phyloP scores from a whole-genome alignment of 2,797 vertebrate species.

The Chrysocyon brachyurus region DNA sequence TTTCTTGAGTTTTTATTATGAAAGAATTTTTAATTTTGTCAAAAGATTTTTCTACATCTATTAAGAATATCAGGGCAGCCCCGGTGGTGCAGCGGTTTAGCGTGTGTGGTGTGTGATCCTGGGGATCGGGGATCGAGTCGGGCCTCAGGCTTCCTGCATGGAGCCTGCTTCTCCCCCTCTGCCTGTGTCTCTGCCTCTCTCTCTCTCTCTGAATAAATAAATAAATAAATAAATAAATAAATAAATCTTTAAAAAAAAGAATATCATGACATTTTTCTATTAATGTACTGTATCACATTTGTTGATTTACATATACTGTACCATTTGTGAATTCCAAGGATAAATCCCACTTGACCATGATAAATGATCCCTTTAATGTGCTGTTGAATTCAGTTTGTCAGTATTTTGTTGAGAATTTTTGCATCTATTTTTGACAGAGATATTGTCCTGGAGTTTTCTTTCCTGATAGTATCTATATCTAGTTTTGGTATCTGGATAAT shows the following conservation, averaged over 20 bases:
- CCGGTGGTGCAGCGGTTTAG: too few relatives aligned
- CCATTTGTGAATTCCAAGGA: not conserved
- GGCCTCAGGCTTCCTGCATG: too few relatives aligned
- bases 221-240: too few relatives aligned
- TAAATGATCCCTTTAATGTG: not conserved
- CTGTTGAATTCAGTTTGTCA: not conserved
- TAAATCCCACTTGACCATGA: not conserved
- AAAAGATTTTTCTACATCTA: not conserved
- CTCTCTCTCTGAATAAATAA: too few relatives aligned
- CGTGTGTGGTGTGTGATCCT: too few relatives aligned
- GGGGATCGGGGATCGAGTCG: too few relatives aligned
- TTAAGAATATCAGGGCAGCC: too few relatives aligned
- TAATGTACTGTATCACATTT: not conserved
- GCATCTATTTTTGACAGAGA: not conserved
- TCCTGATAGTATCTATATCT: not conserved
- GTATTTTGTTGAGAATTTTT: not conserved
- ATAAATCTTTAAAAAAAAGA: too few relatives aligned
- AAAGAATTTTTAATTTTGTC: not conserved
- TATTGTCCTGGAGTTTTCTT: not conserved
- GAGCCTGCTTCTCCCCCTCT: too few relatives aligned
- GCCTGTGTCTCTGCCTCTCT: too few relatives aligned
- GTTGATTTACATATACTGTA: not conserved
- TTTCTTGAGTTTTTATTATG: not conserved
- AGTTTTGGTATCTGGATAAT: not conserved
- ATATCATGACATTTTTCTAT: not conserved